Base-by-base conservation (phyloP, 2,888 invertebrate genomes). In the Drosophila rellima region DNA sequence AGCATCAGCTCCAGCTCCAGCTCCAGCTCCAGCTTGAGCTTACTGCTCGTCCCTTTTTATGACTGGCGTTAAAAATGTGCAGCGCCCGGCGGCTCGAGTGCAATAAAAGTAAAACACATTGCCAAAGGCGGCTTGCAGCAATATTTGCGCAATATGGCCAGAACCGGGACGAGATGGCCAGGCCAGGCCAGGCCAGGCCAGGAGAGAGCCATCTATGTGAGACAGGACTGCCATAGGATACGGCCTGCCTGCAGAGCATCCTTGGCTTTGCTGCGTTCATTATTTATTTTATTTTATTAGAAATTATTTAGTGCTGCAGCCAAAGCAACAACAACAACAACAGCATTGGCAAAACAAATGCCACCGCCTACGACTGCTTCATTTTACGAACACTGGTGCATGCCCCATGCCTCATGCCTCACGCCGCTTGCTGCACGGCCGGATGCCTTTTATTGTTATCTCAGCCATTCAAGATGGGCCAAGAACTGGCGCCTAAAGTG, bases 231-330 rank as follows among this genome's bases (percentile, higher is more conserved):
- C 17, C 73, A 78, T 55, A 40, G 52, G 45, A 63, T 39, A 52
- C 37, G 10, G 57, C 33, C 68, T 54, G 57, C 33, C 68, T 54
- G 57, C 50, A 33, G n/a, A 37, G 64, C 70, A 63, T 74, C 71
- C 71, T 78, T 77, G 52, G 61, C 61, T 42, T 51, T 71, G 73
- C 83, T 79, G 84, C 87, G 74, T 88, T 83, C 83, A 85, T 88
- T 86, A 88, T 86, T 86, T 86, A 86, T 86, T 86, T 88, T 86
- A 86, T 86, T 88, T 86, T 88, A 88, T 86, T 86, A 86, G 88
- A 88, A 86, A 86, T 86, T 88, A 88, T 86, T 86, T 83, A 86
- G 86, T 82, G 80, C 72, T 66, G 72, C 81, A 59, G 71, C 69
- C 15, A 48, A 11, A 40, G 60, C 45, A 68, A 56, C 37, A 52